Conservation (phyloP, 2,888 invertebrate genomes). For the Tethea ocularis region DNA sequence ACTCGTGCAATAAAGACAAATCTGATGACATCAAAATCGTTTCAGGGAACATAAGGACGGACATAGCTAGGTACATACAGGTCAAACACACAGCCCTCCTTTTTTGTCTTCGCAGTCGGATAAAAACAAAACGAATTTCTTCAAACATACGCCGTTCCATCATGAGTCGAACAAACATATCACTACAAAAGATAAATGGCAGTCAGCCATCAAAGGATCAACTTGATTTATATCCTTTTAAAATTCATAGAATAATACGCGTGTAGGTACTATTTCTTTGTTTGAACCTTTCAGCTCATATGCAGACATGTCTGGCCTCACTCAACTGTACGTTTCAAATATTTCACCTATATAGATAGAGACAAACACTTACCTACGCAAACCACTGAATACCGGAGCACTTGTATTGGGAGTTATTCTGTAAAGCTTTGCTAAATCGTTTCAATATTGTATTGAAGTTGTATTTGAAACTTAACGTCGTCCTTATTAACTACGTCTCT, state of each 20-base stretch:
- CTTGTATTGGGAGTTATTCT: not conserved
- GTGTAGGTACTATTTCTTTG: too few relatives aligned
- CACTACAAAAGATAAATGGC: not conserved
- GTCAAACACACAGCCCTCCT: too few relatives aligned
- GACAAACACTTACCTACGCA: not conserved
- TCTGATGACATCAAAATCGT: too few relatives aligned
- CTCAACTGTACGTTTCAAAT: constrained; percentile 19
- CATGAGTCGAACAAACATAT: not conserved
- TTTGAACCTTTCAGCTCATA: not conserved
- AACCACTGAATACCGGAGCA: not conserved
- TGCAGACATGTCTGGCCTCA: constrained; percentile 12
- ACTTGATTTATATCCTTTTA: not conserved
- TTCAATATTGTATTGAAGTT: not conserved
- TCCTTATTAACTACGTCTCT: too few relatives aligned
- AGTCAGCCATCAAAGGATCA: not conserved
- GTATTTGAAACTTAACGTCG: too few relatives aligned
- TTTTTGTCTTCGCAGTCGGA: too few relatives aligned
- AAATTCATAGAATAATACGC: too few relatives aligned
- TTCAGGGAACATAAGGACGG: too few relatives aligned
- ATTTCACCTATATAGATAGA: not conserved
- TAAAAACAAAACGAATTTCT: too few relatives aligned
- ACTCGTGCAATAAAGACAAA: too few relatives aligned
- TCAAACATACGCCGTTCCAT: not conserved
- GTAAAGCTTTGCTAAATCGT: not conserved
- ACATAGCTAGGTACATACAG: too few relatives aligned